Evolutionary conservation across 1,140 invertebrate species (phyloP).

Genomic region (Bombus pyrosoma): DNA sequence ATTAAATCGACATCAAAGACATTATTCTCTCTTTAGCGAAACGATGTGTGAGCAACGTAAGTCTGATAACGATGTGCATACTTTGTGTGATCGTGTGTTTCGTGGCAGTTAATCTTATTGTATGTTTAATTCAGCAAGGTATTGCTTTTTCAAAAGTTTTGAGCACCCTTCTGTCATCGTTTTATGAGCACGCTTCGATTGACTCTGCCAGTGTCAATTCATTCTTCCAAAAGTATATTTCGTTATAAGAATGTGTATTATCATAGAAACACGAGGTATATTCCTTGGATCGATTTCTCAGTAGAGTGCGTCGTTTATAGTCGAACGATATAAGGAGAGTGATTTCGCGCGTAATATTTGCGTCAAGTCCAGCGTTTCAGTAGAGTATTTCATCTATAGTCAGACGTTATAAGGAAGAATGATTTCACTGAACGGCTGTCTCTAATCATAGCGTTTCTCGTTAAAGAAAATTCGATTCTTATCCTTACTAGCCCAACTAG

Average conservation of each 20-base stretch:
- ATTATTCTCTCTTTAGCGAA: constrained; percentile 43
- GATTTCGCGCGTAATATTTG: neutral
- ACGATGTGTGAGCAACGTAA: constrained; percentile 58
- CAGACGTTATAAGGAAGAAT: neutral
- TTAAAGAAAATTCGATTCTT: constrained; percentile 3
- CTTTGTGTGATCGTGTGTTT: constrained; percentile 65
- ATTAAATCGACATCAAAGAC: constrained; percentile 24
- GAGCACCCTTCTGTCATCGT: neutral
- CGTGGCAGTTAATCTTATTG: constrained; percentile 11
- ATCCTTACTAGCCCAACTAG: neutral
- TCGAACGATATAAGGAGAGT: neutral
- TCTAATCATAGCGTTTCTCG: constrained; percentile 8
- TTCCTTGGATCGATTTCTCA: neutral
- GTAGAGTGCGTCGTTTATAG: neutral
- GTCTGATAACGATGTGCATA: constrained; percentile 36
- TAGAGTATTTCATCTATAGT: no score
- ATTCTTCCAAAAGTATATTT: neutral
- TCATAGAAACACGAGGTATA: neutral
- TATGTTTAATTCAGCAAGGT: neutral
- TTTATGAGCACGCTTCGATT: constrained; percentile 33
- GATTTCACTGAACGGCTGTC: neutral
- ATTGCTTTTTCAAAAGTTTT: constrained; percentile 40
- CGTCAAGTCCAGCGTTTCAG: neutral
- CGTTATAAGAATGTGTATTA: neutral
- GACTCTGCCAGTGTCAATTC: neutral